A percentile compares a stretch with the other conserved stretches of the same genome.
These are phyloP conservation scores for Ibycter americanus DNA, from an alignment of 2,797 vertebrate species.

Conservation along the genomic window DNA sequence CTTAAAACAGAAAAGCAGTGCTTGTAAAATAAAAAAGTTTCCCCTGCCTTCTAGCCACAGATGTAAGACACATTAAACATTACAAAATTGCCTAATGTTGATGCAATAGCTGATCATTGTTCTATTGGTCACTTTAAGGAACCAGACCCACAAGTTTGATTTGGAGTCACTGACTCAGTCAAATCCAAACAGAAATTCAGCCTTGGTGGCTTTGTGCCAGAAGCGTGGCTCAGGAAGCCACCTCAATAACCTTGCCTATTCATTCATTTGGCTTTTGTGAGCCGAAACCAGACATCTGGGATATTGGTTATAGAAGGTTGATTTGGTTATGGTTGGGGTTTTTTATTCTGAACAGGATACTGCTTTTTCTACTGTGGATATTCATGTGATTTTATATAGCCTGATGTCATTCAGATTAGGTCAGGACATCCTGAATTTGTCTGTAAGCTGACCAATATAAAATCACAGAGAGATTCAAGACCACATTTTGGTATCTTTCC, in stretches of 20 bases:
- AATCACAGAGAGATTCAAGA: background rate
- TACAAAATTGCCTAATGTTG: background rate
- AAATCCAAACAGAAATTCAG: slow-evolving; percentile 20
- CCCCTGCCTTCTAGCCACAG: background rate
- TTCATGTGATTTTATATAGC: background rate
- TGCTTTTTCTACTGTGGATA: background rate
- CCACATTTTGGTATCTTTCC: background rate
- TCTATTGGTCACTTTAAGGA: slow-evolving; percentile 15
- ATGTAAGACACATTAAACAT: slow-evolving; percentile 11
- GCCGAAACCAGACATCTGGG: slow-evolving; percentile 8
- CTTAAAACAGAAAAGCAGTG: background rate
- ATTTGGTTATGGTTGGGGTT: background rate
- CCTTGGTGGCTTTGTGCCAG: background rate
- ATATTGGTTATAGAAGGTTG: background rate
- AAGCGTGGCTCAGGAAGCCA: background rate
- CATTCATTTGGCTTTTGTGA: slow-evolving; percentile 21
- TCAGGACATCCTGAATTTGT: slow-evolving; percentile 20
- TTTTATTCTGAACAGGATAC: background rate
- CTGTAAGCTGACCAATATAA: background rate
- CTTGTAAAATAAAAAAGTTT: background rate
- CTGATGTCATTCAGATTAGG: slow-evolving; percentile 24
- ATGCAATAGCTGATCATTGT: slow-evolving; percentile 5
- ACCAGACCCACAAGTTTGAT: slow-evolving; percentile 22
- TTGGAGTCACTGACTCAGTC: background rate
- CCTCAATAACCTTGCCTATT: background rate